Evolutionary conservation across 2,888 invertebrate species (phyloP).

Genomic region (Mayetiola destructor): DNA sequence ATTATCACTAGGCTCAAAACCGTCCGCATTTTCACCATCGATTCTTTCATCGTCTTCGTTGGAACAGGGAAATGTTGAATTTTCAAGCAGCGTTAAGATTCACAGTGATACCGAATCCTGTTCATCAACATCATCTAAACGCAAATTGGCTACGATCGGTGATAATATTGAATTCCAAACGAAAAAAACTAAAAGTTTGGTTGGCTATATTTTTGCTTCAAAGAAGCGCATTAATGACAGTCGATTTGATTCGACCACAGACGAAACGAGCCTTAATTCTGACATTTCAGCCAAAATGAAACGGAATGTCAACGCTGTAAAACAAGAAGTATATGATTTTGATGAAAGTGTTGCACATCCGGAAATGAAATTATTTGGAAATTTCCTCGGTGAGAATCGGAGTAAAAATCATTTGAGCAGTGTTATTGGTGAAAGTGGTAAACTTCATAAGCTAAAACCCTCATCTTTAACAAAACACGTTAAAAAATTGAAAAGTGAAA

Average conservation of each 20-base stretch:
- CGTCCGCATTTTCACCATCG: not conserved
- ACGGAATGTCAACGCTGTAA: slow-evolving; percentile 1
- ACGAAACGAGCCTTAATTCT: slow-evolving; percentile 14
- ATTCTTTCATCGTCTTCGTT: slow-evolving; percentile 12
- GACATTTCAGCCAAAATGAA: not conserved
- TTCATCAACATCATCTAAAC: slow-evolving; percentile 42
- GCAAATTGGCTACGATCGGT: slow-evolving; percentile 26
- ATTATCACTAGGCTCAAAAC: slow-evolving; percentile 13
- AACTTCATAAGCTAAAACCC: not conserved
- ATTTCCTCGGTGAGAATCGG: not conserved
- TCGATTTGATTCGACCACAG: not conserved
- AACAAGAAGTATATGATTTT: slow-evolving; percentile 9
- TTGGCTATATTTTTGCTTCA: slow-evolving; percentile 48
- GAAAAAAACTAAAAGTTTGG: slow-evolving; percentile 43
- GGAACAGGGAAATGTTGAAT: not conserved
- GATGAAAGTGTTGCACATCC: not conserved
- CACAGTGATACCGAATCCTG: slow-evolving; percentile 24
- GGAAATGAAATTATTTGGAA: not conserved
- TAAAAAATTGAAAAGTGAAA: slow-evolving; percentile 20
- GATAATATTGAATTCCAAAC: not conserved
- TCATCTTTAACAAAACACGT: slow-evolving; percentile 20
- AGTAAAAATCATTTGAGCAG: not conserved
- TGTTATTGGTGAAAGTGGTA: not conserved
- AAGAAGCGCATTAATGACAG: slow-evolving; percentile 20
- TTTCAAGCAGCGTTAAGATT: slow-evolving; percentile 18